Percentiles rank a stretch among this genome's conserved stretches.
These are phyloP conservation scores for Chrysodeixis includens DNA, from an alignment of 2,888 invertebrate genomes.

Conservation along the genomic window DNA sequence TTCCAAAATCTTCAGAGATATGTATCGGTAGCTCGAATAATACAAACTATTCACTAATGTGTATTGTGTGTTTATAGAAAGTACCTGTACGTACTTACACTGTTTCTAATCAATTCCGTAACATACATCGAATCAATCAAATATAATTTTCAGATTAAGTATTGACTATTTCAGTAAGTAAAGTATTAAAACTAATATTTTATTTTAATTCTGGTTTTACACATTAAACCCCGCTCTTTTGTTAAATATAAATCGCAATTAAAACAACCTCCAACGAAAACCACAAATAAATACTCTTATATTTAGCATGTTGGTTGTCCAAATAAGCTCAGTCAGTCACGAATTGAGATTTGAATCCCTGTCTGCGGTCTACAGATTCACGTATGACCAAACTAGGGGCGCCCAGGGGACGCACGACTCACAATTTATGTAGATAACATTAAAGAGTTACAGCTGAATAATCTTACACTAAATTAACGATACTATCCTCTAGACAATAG, in stretches of 20 bases:
- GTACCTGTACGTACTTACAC: too few relatives aligned
- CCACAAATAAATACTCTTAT: background rate
- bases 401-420: slow-evolving; percentile 48
- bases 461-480: slow-evolving; percentile 48
- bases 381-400: slow-evolving; percentile 50
- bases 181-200: too few relatives aligned
- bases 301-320: slow-evolving; percentile 22
- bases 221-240: too few relatives aligned
- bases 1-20: background rate
- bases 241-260: too few relatives aligned
- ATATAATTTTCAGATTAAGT: too few relatives aligned
- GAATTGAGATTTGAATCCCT: slow-evolving; percentile 42
- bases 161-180: too few relatives aligned
- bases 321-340: slow-evolving; percentile 31
- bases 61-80: too few relatives aligned
- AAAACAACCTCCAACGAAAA: background rate
- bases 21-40: background rate
- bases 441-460: slow-evolving; percentile 54
- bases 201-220: too few relatives aligned
- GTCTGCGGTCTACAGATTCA: slow-evolving; percentile 37
- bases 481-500: slow-evolving; percentile 48
- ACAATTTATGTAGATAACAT: slow-evolving; percentile 60
- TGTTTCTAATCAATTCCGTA: too few relatives aligned
- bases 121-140: too few relatives aligned
- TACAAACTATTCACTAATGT: too few relatives aligned